Evolutionary conservation across 2,797 vertebrate genomes (phyloP).

Genomic region (Apogon hyalosoma): DNA sequence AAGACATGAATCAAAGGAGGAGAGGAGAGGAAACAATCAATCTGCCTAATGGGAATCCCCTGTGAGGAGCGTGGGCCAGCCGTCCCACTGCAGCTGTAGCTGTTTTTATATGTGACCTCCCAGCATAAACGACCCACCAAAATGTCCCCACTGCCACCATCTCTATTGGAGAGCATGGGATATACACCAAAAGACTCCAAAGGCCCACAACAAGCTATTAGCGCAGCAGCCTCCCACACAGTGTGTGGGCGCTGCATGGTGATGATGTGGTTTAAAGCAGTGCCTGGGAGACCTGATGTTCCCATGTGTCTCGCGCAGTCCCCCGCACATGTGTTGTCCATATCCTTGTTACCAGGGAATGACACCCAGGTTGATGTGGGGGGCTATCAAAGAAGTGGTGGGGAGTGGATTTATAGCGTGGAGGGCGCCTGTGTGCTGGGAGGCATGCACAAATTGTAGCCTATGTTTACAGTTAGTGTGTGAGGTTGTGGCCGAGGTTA

Average conservation of each 20-base stretch:
- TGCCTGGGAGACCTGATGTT: constrained; percentile 52
- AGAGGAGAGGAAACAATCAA: constrained; percentile 86
- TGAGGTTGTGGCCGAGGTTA: constrained; percentile 63
- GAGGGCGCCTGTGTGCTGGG: constrained; percentile 58
- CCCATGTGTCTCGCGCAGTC: constrained; percentile 78
- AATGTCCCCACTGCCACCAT: constrained; percentile 68
- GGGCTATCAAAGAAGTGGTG: constrained; percentile 77
- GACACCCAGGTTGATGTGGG: constrained; percentile 76
- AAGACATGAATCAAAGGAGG: constrained; percentile 88
- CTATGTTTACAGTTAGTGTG: constrained; percentile 66
- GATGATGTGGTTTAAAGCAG: constrained; percentile 67
- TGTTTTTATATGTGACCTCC: constrained; percentile 80
- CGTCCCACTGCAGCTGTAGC: constrained; percentile 82
- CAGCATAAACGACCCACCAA: constrained; percentile 69
- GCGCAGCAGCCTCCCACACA: constrained; percentile 57
- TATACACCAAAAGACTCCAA: constrained; percentile 76
- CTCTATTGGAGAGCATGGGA: constrained; percentile 76
- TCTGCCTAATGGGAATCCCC: constrained; percentile 88
- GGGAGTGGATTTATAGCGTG: constrained; percentile 72
- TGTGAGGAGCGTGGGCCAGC: constrained; percentile 77
- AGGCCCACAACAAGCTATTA: constrained; percentile 67
- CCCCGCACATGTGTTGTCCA: constrained; percentile 87
- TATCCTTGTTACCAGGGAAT: constrained; percentile 82
- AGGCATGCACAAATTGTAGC: constrained; percentile 50
- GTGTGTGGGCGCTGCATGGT: constrained; percentile 50